Conservation (phyloP, 2,113 vertebrate genomes). For the Xyrauchen texanus region DNA sequence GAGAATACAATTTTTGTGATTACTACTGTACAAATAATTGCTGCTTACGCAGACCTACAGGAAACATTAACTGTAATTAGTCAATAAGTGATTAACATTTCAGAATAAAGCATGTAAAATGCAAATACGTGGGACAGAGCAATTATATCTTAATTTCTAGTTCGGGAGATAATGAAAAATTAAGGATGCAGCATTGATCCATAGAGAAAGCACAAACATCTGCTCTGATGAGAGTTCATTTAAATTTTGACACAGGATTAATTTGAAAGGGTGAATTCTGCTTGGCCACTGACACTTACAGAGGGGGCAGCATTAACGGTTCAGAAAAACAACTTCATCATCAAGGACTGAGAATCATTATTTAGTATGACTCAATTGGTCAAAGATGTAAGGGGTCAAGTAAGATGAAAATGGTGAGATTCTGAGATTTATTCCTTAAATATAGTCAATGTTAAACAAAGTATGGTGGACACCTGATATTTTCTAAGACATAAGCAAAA, state of each 20-base stretch:
- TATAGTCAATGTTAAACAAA: too few species aligned
- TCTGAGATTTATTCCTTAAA: not conserved
- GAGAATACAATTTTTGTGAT: constrained; percentile 60
- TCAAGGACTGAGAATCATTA: too few species aligned
- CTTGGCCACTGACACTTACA: constrained; percentile 4
- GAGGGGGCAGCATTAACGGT: constrained; percentile 19
- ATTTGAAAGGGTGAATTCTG: constrained; percentile 1
- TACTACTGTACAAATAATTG: constrained; percentile 63
- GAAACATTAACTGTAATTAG: constrained; percentile 51
- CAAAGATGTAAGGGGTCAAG: not conserved
- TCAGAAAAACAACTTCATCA: constrained; percentile 31
- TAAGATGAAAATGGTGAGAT: not conserved
- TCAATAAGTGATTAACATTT: constrained; percentile 47
- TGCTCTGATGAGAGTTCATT: constrained; percentile 41
- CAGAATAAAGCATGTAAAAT: constrained; percentile 55
- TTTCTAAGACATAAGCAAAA: not conserved
- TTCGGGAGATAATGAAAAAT: constrained; percentile 58
- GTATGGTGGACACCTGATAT: too few species aligned
- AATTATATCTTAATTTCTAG: constrained; percentile 60
- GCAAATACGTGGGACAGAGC: constrained; percentile 53
- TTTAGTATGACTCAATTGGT: too few species aligned
- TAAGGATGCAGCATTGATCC: constrained; percentile 52
- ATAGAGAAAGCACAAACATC: constrained; percentile 44
- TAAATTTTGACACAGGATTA: constrained; percentile 41
- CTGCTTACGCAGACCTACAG: constrained; percentile 54